Percentiles rank a stretch among this genome's conserved stretches.
phyloP scores from a whole-genome alignment of 1,140 invertebrate genomes.

The Hyles euphorbiae region DNA sequence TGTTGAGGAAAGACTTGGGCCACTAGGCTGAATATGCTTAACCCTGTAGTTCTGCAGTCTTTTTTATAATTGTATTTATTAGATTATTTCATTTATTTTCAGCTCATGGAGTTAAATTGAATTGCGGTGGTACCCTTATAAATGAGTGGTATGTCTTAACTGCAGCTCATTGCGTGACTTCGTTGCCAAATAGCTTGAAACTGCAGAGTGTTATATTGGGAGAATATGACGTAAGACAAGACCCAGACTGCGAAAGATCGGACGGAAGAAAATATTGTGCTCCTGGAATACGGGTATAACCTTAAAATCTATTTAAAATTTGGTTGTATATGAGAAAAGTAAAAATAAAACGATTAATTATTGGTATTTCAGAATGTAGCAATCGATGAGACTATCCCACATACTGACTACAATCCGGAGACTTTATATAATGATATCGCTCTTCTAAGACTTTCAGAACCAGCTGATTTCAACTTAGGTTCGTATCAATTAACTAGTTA shows the following conservation, averaged over 20 bases:
- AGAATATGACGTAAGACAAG: constrained; percentile 77
- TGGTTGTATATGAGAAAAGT: background rate
- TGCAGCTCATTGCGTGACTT: constrained; percentile 81
- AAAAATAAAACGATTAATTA: too few relatives aligned
- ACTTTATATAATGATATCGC: constrained; percentile 78
- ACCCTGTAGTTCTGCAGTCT: too few relatives aligned
- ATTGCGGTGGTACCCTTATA: constrained; percentile 82
- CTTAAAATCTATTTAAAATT: background rate
- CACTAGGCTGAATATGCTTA: too few relatives aligned
- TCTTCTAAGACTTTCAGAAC: constrained; percentile 74
- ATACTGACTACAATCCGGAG: constrained; percentile 73
- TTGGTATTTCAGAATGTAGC: constrained; percentile 72
- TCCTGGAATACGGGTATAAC: constrained; percentile 61
- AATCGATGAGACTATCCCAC: constrained; percentile 74
- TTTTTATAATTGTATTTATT: background rate
- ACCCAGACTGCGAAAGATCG: constrained; percentile 77
- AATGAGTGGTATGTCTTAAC: constrained; percentile 81
- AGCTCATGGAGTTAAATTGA: constrained; percentile 67
- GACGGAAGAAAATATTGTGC: constrained; percentile 71
- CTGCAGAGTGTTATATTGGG: constrained; percentile 77
- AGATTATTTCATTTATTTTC: constrained; percentile 17
- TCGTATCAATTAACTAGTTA: constrained; percentile 11
- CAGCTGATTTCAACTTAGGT: constrained; percentile 72
- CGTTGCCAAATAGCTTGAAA: constrained; percentile 45
- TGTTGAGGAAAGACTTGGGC: too few relatives aligned